Conservation (phyloP, 2,797 vertebrate genomes). For the Nannoperca australis region DNA sequence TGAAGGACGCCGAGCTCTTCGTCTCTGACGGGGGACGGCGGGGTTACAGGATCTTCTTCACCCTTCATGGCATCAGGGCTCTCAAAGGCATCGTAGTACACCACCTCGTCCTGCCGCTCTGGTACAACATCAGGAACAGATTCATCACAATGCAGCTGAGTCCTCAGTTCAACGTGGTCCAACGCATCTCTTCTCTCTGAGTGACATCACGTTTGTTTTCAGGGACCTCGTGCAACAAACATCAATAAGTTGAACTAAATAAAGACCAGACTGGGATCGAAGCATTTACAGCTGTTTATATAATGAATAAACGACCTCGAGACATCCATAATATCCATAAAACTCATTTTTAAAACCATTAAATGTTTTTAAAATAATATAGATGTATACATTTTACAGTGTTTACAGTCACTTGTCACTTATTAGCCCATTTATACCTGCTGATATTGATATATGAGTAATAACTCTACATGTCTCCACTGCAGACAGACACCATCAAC, state of each 20-base stretch:
- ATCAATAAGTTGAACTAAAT: background rate
- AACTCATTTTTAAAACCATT: background rate
- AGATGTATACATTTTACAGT: background rate
- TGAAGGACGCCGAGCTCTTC: slow-evolving; percentile 91
- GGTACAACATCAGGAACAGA: slow-evolving; percentile 37
- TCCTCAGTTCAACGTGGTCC: background rate
- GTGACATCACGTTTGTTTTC: too few relatives aligned
- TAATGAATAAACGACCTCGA: background rate
- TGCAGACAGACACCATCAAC: background rate
- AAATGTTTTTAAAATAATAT: background rate
- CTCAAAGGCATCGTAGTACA: slow-evolving; percentile 97
- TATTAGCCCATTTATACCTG: background rate
- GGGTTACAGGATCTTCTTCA: slow-evolving; percentile 84
- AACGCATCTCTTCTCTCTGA: background rate
- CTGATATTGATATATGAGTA: background rate
- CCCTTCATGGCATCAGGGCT: slow-evolving; percentile 96
- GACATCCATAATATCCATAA: too few relatives aligned
- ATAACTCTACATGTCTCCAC: background rate
- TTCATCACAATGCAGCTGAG: background rate
- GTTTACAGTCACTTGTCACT: background rate
- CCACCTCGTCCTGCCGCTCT: slow-evolving; percentile 97
- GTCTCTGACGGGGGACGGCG: slow-evolving; percentile 84
- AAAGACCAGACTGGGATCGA: background rate
- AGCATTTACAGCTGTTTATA: background rate
- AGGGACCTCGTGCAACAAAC: too few relatives aligned